phyloP scores from a whole-genome alignment of 2,113 vertebrate species.

The Pantherophis guttatus region DNA sequence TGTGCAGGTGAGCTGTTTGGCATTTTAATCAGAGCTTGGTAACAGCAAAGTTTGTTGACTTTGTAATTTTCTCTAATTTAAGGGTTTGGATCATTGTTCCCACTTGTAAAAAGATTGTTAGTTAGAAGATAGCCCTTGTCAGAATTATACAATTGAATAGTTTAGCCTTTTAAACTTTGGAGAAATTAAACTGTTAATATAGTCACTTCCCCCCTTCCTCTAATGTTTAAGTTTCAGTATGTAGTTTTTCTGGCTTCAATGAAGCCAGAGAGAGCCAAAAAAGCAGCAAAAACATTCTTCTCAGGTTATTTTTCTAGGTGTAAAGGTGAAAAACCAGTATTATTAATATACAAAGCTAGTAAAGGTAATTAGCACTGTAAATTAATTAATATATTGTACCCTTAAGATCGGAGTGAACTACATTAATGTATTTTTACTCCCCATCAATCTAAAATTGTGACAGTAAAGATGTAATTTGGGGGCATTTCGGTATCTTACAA shows the following conservation, averaged over 20 bases:
- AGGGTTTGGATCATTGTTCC: constrained; percentile 33
- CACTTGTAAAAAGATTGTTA: constrained; percentile 57
- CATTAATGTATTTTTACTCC: background rate
- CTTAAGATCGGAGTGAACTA: background rate
- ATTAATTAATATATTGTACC: background rate
- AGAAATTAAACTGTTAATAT: background rate
- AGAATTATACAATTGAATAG: background rate
- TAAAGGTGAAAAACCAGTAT: background rate
- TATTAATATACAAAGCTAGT: background rate
- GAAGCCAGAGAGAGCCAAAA: rapidly evolving
- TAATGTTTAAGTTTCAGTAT: background rate
- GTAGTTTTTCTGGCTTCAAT: constrained; percentile 5
- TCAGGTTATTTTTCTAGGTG: background rate
- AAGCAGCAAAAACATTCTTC: background rate
- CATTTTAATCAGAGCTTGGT: constrained; percentile 18
- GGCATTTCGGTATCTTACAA: background rate
- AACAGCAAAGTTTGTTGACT: background rate
- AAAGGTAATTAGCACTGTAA: background rate
- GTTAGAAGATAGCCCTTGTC: background rate
- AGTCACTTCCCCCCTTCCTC: constrained; percentile 3
- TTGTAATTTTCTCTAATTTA: constrained; percentile 21
- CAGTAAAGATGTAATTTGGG: background rate
- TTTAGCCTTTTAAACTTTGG: background rate
- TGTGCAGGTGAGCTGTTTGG: constrained; percentile 44
- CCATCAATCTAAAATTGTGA: background rate